Evolutionary conservation across 2,888 invertebrate genomes (phyloP).

Genomic region (Tuta absoluta): DNA sequence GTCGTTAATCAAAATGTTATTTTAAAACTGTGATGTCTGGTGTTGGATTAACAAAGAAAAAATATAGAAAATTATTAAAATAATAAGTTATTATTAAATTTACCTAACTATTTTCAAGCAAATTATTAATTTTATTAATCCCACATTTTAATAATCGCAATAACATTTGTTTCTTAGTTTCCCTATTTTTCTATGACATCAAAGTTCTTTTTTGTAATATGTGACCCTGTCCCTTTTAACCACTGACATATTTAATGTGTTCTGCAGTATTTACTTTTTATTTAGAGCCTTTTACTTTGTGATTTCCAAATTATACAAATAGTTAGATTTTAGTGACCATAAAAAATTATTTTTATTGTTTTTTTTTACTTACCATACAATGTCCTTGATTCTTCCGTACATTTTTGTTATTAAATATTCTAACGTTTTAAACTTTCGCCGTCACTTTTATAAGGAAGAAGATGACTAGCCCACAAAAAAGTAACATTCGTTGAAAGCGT

Average conservation of each 20-base stretch:
- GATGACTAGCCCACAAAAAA: too few relatives aligned
- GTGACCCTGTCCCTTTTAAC: slow-evolving; percentile 45
- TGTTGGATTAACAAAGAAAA: slow-evolving; percentile 61
- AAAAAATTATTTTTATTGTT: too few relatives aligned
- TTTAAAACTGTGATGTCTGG: slow-evolving; percentile 69
- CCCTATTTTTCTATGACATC: neutral
- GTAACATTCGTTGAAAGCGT: too few relatives aligned
- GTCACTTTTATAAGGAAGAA: too few relatives aligned
- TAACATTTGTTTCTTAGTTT: too few relatives aligned
- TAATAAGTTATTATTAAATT: neutral
- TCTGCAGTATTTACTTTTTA: slow-evolving; percentile 75
- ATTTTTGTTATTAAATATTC: too few relatives aligned
- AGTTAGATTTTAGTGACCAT: too few relatives aligned
- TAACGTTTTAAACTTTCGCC: too few relatives aligned
- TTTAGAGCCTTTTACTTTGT: slow-evolving; percentile 50
- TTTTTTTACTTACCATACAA: too few relatives aligned
- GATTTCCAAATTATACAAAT: slow-evolving; percentile 46
- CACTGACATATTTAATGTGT: slow-evolving; percentile 67
- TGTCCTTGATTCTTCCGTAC: too few relatives aligned
- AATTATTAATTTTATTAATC: slow-evolving; percentile 6
- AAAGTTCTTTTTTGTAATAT: neutral
- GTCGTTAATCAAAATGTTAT: slow-evolving; percentile 36
- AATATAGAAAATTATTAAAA: slow-evolving; percentile 43
- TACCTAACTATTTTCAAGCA: neutral
- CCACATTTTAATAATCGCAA: neutral